Evolutionary conservation across 1,140 invertebrate genomes (phyloP).

Genomic region (Zaprionus lachaisei): DNA sequence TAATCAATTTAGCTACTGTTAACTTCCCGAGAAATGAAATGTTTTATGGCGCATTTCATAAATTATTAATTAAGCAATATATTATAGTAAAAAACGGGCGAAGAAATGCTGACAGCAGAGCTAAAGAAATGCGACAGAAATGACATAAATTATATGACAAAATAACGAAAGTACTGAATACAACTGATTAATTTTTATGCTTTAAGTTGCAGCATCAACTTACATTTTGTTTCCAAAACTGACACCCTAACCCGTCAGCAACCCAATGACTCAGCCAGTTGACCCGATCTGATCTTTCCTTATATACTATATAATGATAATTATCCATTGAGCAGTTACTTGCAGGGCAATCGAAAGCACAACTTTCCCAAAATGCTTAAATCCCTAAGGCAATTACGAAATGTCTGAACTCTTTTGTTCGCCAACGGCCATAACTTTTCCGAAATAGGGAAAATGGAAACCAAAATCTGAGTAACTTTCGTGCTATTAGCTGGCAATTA

Average conservation of each 20-base stretch:
- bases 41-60: slow-evolving; percentile 5
- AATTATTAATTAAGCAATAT: slow-evolving; percentile 21
- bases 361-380: slow-evolving; percentile 30
- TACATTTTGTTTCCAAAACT: neutral
- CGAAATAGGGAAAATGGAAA: slow-evolving; percentile 35
- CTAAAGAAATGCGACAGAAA: neutral
- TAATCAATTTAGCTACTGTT: slow-evolving; percentile 15
- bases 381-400: slow-evolving; percentile 33
- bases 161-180: neutral
- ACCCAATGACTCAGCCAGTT: neutral
- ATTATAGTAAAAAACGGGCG: neutral
- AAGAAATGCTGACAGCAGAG: neutral
- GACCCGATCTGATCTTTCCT: neutral
- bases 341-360: slow-evolving; percentile 5
- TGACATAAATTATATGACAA: neutral
- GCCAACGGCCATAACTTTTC: slow-evolving; percentile 51
- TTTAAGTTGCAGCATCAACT: no score
- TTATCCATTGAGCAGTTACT: slow-evolving; percentile 23
- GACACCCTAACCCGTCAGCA: neutral
- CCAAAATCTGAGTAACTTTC: slow-evolving; percentile 72
- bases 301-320: slow-evolving; percentile 23
- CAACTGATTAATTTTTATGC: no score
- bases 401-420: slow-evolving; percentile 11
- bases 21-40: slow-evolving; percentile 5
- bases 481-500: slow-evolving; percentile 77